phyloP scores from a whole-genome alignment of 2,888 invertebrate species.

The Drosophila gaucha region DNA sequence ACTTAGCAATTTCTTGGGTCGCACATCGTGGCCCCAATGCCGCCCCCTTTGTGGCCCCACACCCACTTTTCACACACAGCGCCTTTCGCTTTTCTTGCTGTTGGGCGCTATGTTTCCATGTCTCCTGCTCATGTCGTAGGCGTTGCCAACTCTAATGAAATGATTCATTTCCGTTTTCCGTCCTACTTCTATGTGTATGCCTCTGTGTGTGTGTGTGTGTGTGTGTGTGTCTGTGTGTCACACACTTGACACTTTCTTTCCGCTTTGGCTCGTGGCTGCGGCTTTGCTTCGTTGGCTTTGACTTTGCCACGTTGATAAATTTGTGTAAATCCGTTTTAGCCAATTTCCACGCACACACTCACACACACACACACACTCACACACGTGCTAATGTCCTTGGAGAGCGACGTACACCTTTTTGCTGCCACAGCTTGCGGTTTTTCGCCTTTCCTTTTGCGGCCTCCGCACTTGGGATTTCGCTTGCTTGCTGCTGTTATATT shows the following conservation, averaged over 20 bases:
- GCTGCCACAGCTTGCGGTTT: slow-evolving; percentile 60
- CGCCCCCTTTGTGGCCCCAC: slow-evolving; percentile 17
- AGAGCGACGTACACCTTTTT: slow-evolving; percentile 71
- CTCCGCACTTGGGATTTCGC: slow-evolving; percentile 39
- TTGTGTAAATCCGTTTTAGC: slow-evolving; percentile 82
- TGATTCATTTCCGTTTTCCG: slow-evolving; percentile 84
- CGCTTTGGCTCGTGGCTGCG: slow-evolving; percentile 60
- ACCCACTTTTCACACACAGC: background rate
- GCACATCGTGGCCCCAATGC: slow-evolving; percentile 45
- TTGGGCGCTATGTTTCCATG: slow-evolving; percentile 51
- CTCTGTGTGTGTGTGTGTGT: slow-evolving; percentile 13
- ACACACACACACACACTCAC: slow-evolving; percentile 9
- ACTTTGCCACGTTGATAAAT: slow-evolving; percentile 79
- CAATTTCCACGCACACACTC: slow-evolving; percentile 68
- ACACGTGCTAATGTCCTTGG: slow-evolving; percentile 71
- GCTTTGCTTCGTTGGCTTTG: slow-evolving; percentile 67
- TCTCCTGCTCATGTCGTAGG: slow-evolving; percentile 72
- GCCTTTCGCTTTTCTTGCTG: background rate
- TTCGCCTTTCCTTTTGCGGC: slow-evolving; percentile 29
- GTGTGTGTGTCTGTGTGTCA: slow-evolving; percentile 30
- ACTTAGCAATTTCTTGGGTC: slow-evolving; percentile 76
- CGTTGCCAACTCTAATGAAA: slow-evolving; percentile 82
- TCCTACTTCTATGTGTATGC: slow-evolving; percentile 40
- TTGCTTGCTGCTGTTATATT: slow-evolving; percentile 7
- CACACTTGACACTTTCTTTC: slow-evolving; percentile 79